Conservation (phyloP, 2,888 invertebrate genomes). For the Harpalus rubripes region DNA sequence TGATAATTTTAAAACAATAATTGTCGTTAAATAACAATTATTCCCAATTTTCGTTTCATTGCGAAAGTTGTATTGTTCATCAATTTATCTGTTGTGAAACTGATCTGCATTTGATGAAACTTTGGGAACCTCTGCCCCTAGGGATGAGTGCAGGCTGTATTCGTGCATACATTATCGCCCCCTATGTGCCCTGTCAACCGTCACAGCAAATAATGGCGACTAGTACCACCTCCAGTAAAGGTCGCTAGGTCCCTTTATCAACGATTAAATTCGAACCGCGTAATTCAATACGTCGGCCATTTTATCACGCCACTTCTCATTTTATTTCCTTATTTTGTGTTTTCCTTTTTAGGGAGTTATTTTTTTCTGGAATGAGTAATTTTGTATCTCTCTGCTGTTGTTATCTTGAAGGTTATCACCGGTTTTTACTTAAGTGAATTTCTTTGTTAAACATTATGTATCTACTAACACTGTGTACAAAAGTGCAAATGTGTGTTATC, state of each 20-base stretch:
- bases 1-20: no score
- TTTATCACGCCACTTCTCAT: conserved; percentile 43
- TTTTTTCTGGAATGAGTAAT: conserved; percentile 54
- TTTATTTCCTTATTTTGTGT: conserved; percentile 40
- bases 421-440: conserved; percentile 44
- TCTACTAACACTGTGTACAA: conserved; percentile 37
- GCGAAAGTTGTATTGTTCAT: no score
- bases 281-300: conserved; percentile 48
- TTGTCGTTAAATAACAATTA: no score
- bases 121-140: no score
- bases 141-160: background rate
- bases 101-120: no score
- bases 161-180: conserved; percentile 56
- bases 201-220: conserved; percentile 49
- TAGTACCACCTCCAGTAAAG: conserved; percentile 55
- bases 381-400: conserved; percentile 25
- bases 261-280: conserved; percentile 55
- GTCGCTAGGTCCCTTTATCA: conserved; percentile 60
- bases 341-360: conserved; percentile 41
- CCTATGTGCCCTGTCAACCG: conserved; percentile 46
- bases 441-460: conserved; percentile 52
- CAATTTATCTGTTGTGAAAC: no score
- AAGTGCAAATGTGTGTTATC: conserved; percentile 40
- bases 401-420: conserved; percentile 54
- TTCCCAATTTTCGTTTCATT: no score